Conservation (phyloP, 1,140 invertebrate species). For the Lepidurus packardi region DNA sequence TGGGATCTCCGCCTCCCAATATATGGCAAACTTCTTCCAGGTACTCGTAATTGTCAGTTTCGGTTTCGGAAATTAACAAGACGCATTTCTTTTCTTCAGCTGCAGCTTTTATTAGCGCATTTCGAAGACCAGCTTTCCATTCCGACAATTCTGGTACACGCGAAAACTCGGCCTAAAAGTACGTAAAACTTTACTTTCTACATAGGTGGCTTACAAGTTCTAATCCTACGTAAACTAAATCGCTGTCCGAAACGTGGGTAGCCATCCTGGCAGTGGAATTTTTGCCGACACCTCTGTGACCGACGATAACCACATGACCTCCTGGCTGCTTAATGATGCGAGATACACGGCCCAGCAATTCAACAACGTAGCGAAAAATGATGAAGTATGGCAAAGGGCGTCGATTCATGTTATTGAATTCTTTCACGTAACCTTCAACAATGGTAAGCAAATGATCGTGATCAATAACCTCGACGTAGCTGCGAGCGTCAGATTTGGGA, state of each 20-base stretch:
- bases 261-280: slow-evolving; percentile 84
- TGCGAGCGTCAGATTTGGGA: slow-evolving; percentile 79
- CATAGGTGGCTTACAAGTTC: background rate
- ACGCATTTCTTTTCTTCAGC: slow-evolving; percentile 76
- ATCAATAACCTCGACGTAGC: slow-evolving; percentile 82
- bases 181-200: background rate
- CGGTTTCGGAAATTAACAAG: slow-evolving; percentile 83
- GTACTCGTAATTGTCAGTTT: slow-evolving; percentile 51
- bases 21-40: slow-evolving; percentile 91
- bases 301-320: slow-evolving; percentile 76
- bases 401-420: slow-evolving; percentile 94
- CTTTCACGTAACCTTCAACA: slow-evolving; percentile 83
- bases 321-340: slow-evolving; percentile 85
- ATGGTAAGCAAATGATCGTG: slow-evolving; percentile 72
- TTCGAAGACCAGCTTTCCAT: slow-evolving; percentile 87
- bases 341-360: slow-evolving; percentile 24
- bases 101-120: slow-evolving; percentile 67
- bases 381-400: slow-evolving; percentile 71
- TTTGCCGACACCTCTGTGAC: slow-evolving; percentile 84
- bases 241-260: slow-evolving; percentile 88
- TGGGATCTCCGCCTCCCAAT: slow-evolving; percentile 87
- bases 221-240: slow-evolving; percentile 59
- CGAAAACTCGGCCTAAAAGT: background rate
- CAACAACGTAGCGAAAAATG: background rate
- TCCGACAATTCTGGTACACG: slow-evolving; percentile 48